Evolutionary conservation across 2,113 vertebrate species (phyloP).

Genomic region (Jacana jacana): DNA sequence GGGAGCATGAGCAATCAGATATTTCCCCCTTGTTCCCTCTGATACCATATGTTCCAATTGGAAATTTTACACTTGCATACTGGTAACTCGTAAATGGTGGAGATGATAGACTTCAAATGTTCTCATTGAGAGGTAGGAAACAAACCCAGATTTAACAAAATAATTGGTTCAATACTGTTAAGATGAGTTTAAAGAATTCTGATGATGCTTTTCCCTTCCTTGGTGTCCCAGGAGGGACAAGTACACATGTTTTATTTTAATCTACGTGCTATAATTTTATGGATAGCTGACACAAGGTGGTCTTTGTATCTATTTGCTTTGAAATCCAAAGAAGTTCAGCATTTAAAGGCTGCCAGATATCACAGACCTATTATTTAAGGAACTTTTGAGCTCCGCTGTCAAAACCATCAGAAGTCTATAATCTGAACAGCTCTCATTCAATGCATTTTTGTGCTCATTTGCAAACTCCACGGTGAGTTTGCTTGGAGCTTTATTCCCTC

Average conservation of each 20-base stretch:
- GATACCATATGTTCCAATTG: constrained; percentile 63
- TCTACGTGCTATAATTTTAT: constrained; percentile 38
- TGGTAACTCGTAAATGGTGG: constrained; percentile 48
- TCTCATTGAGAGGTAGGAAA: constrained; percentile 60
- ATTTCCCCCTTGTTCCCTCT: constrained; percentile 61
- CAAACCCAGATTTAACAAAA: constrained; percentile 62
- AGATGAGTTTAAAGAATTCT: constrained; percentile 61
- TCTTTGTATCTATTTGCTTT: constrained; percentile 54
- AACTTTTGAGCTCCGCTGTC: constrained; percentile 25
- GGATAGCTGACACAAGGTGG: constrained; percentile 44
- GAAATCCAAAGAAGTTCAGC: constrained; percentile 25
- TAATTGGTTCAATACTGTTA: constrained; percentile 53
- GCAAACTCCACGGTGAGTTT: background rate
- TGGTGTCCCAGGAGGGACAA: background rate
- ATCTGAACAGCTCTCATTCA: constrained; percentile 20
- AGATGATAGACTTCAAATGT: constrained; percentile 58
- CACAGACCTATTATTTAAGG: constrained; percentile 21
- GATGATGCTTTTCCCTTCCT: constrained; percentile 25
- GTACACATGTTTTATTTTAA: constrained; percentile 34
- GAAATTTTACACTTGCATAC: constrained; percentile 66
- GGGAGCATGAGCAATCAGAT: constrained; percentile 44
- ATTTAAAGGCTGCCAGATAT: constrained; percentile 15
- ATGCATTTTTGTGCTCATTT: background rate
- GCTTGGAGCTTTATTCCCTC: background rate
- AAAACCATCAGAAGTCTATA: constrained; percentile 1